Conservation (phyloP, 2,888 invertebrate genomes). For the Ophioninae sp. region DNA sequence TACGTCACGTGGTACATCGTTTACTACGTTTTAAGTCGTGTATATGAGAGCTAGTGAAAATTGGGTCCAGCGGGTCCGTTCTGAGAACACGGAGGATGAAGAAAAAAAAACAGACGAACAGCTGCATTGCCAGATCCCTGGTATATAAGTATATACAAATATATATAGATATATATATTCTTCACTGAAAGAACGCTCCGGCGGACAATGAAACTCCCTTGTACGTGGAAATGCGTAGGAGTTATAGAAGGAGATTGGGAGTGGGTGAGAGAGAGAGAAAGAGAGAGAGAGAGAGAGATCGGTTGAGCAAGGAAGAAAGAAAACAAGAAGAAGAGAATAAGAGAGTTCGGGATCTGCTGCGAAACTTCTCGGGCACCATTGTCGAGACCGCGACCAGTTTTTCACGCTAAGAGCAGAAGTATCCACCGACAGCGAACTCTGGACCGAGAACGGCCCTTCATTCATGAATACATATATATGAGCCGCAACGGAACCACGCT, state of each 20-base stretch:
- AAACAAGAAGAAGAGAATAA: slow-evolving; percentile 5
- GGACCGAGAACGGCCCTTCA: slow-evolving; percentile 9
- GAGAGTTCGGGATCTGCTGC: slow-evolving; percentile 55
- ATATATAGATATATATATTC: slow-evolving; percentile 1
- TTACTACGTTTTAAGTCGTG: not conserved
- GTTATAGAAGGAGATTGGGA: slow-evolving; percentile 18
- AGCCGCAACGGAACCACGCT: slow-evolving; percentile 7
- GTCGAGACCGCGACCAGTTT: slow-evolving; percentile 59
- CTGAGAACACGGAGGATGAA: slow-evolving; percentile 14
- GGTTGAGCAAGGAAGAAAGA: no score
- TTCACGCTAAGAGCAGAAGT: slow-evolving; percentile 54
- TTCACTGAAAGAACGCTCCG: slow-evolving; percentile 26
- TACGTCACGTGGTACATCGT: no score
- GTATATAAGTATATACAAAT: slow-evolving; percentile 9
- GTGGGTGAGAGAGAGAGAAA: slow-evolving; percentile 29
- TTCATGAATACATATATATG: slow-evolving; percentile 18
- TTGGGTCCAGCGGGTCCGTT: slow-evolving; percentile 38
- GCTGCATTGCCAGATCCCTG: slow-evolving; percentile 53
- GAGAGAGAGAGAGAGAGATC: slow-evolving; percentile 35
- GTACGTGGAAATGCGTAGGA: slow-evolving; percentile 44
- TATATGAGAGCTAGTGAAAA: slow-evolving; percentile 29
- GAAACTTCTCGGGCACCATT: slow-evolving; percentile 52
- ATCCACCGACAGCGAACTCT: slow-evolving; percentile 31
- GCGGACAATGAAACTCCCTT: slow-evolving; percentile 34
- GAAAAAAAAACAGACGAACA: slow-evolving; percentile 45